These are phyloP conservation scores for Sclerurus mexicanus DNA, from an alignment of 2,113 vertebrate species.

Conservation along the genomic window DNA sequence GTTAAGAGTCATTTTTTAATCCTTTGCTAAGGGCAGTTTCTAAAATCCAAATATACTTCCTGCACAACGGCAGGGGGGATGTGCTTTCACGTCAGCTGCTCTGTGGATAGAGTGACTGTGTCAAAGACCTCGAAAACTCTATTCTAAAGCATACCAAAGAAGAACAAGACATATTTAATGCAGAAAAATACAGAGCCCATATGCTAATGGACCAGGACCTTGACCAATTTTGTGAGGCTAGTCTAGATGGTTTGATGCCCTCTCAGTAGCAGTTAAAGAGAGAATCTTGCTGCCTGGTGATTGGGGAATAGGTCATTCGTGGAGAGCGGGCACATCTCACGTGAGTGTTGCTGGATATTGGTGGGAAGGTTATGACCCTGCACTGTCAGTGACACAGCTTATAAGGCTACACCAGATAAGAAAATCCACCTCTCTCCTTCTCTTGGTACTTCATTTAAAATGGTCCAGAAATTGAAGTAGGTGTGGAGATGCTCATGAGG, in stretches of 20 bases:
- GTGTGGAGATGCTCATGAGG: background rate
- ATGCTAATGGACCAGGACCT: background rate
- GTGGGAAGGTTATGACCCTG: background rate
- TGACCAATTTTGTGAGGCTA: background rate
- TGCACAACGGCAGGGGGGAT: background rate
- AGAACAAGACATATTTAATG: background rate
- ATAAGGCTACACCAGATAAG: background rate
- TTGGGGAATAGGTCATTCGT: rapidly evolving
- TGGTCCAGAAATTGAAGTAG: background rate
- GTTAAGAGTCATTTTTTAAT: background rate
- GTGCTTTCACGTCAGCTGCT: background rate
- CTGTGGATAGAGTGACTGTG: background rate
- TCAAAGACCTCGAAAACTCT: background rate
- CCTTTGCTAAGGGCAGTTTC: background rate
- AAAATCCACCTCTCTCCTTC: background rate
- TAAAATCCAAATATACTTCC: background rate
- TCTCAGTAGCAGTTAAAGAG: background rate
- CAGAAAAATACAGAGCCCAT: background rate
- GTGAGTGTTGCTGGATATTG: background rate
- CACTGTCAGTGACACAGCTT: background rate
- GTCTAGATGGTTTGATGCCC: background rate
- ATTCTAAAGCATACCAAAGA: background rate
- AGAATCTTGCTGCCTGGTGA: background rate
- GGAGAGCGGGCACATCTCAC: background rate
- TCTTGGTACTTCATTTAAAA: background rate